Evolutionary conservation across 2,797 vertebrate species (phyloP), one percentile per base, ranked within the genome.

Genomic region (Spea hammondii): DNA sequence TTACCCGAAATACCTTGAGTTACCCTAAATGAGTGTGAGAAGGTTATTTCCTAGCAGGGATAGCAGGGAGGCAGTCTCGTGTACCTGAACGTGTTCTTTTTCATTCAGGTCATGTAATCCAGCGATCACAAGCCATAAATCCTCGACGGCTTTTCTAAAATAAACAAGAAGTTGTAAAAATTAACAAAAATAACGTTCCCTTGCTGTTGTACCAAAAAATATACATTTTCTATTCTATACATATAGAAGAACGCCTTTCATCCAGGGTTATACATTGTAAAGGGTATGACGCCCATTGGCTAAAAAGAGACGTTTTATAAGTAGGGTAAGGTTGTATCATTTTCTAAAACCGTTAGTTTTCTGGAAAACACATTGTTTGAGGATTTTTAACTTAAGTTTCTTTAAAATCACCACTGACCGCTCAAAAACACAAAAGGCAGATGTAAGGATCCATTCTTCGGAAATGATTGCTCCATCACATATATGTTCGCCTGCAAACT

Each of bases 381-480:
- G 32, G 32, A 32, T 32, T 4, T 59, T 59, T 59, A 4, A 11
- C 9, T 11, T 11, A 59, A 32, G 12, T 9, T 10, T 59, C 5
- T 13, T 13, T 13, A 44, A 32, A 6, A 59, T 12, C 14, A 14
- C 6, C 49, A 69, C 84, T 77, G 77, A 86, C 81, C 10, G 85
- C 8, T 57, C 55, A 57, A 55, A 59, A 12, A 89, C 83, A 79
- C 87, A 88, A 17, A 70, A 76, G 75, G 87, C 86, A 80, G 84
- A 83, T 60, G 87, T 87, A 55, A 85, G 70, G 47, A 85, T 66
- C 86, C 84, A 85, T 5, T 50, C 84, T 62, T 83, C 83, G 55
- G 82, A 55, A 72, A 89, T 72, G 51, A 86, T 68, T 48, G 84
- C 74, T 70, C 84, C 86, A 74, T 86, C 88, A 65, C 84, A 87